phyloP scores from a whole-genome alignment of 2,797 vertebrate genomes.

The Notamacropus eugenii region DNA sequence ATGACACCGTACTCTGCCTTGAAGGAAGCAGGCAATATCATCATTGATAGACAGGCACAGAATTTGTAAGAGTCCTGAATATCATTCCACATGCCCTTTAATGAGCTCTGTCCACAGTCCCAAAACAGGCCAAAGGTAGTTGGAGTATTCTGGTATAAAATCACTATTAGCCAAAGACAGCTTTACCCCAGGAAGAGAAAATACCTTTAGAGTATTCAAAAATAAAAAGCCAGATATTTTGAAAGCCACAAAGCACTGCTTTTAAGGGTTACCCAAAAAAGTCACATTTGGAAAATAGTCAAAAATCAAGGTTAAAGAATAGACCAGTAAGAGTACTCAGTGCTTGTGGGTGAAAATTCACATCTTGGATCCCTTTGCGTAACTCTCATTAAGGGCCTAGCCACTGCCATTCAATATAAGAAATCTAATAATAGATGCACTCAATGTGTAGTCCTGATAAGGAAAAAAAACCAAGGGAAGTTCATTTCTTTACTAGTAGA shows the following conservation, averaged over 20 bases:
- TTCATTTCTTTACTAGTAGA: constrained; percentile 55
- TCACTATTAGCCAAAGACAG: neutral
- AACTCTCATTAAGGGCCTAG: neutral
- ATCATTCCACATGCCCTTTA: constrained; percentile 47
- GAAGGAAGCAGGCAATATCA: constrained; percentile 23
- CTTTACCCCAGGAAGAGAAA: constrained; percentile 18
- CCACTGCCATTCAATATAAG: constrained; percentile 25
- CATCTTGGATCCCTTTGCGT: neutral
- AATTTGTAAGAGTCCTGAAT: constrained; percentile 24
- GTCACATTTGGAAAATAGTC: constrained; percentile 45
- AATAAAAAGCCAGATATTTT: constrained; percentile 43
- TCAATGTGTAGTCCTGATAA: constrained; percentile 44
- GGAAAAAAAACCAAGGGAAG: constrained; percentile 45
- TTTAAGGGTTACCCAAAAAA: constrained; percentile 7
- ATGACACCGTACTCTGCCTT: neutral
- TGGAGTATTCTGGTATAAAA: constrained; percentile 22
- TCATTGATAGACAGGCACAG: constrained; percentile 10
- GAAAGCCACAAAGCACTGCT: constrained; percentile 32
- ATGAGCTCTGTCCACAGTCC: constrained; percentile 26
- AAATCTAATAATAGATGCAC: constrained; percentile 51
- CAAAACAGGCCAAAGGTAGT: constrained; percentile 56
- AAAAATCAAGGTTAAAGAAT: constrained; percentile 57
- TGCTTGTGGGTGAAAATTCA: neutral
- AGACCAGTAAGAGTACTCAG: constrained; percentile 32
- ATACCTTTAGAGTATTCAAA: constrained; percentile 21